Evolutionary conservation across 1,140 invertebrate genomes (phyloP).

Genomic region (Thrips palmi): DNA sequence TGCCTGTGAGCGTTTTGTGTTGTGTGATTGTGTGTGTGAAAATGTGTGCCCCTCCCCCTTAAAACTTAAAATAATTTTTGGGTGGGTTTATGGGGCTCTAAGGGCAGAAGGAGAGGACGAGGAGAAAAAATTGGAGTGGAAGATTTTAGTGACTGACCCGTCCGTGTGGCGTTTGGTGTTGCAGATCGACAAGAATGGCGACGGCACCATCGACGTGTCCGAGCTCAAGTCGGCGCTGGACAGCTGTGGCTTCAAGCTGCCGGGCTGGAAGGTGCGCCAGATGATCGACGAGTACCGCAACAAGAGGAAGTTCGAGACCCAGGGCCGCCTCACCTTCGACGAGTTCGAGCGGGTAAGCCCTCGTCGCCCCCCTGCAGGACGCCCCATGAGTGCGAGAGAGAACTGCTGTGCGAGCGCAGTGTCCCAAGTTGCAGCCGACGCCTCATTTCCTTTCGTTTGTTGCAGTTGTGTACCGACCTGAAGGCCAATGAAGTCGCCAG

Average conservation of each 20-base stretch:
- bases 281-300: conserved; percentile 76
- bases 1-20: neutral
- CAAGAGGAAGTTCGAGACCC: conserved; percentile 43
- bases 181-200: conserved; percentile 80
- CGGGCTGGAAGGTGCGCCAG: conserved; percentile 78
- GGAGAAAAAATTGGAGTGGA: neutral
- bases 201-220: conserved; percentile 74
- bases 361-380: too few relatives aligned
- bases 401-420: neutral
- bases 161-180: conserved; percentile 21
- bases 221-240: conserved; percentile 84
- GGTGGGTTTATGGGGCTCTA: neutral
- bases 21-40: neutral
- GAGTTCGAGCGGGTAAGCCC: conserved; percentile 65
- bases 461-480: conserved; percentile 66
- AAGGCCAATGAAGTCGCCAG: conserved; percentile 77
- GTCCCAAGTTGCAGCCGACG: neutral
- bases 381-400: too few relatives aligned
- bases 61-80: neutral
- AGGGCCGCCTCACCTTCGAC: conserved; percentile 56
- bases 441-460: conserved; percentile 11
- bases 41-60: neutral
- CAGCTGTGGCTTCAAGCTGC: conserved; percentile 78
- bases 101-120: neutral
- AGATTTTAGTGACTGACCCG: neutral